These are phyloP conservation scores for Drosophila pseudoananassae DNA, from an alignment of 1,140 invertebrate species.

Conservation along the genomic window DNA sequence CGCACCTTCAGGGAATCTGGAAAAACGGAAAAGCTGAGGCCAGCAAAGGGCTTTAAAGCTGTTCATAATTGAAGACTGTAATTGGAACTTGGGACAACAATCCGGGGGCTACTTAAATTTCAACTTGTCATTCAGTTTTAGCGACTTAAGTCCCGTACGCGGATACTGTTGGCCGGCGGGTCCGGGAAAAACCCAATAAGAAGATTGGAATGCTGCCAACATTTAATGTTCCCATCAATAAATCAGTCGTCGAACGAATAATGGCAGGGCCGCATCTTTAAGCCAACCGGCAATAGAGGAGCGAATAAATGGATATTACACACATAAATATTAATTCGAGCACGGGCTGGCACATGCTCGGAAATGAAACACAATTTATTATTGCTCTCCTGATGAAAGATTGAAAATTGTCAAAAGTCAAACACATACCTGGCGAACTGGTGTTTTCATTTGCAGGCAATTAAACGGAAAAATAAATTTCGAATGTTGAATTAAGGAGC, in stretches of 20 bases:
- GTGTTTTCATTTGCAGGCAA: neutral
- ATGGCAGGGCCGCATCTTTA: neutral
- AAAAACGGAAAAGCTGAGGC: neutral
- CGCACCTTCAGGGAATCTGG: neutral
- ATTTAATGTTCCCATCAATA: conserved; percentile 41
- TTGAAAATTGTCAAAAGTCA: conserved; percentile 10
- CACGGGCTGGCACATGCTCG: conserved; percentile 19
- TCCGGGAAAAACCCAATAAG: conserved; percentile 22
- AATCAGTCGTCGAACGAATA: conserved; percentile 8
- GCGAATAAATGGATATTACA: conserved; percentile 45
- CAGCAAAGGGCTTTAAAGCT: conserved; percentile 27
- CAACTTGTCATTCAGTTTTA: conserved; percentile 21
- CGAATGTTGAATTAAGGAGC: neutral
- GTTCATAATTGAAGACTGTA: conserved; percentile 19
- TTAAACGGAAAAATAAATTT: neutral
- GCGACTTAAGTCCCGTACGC: conserved; percentile 11
- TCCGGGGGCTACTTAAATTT: neutral
- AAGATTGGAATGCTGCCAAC: conserved; percentile 25
- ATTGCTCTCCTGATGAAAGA: conserved; percentile 20
- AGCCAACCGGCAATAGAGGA: conserved; percentile 4
- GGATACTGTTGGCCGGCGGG: neutral
- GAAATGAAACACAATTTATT: conserved; percentile 59
- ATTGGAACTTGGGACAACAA: neutral
- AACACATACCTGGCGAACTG: conserved; percentile 6
- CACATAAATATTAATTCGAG: conserved; percentile 66